Conservation (phyloP, 2,113 vertebrate genomes). For the Suricata suricatta region DNA sequence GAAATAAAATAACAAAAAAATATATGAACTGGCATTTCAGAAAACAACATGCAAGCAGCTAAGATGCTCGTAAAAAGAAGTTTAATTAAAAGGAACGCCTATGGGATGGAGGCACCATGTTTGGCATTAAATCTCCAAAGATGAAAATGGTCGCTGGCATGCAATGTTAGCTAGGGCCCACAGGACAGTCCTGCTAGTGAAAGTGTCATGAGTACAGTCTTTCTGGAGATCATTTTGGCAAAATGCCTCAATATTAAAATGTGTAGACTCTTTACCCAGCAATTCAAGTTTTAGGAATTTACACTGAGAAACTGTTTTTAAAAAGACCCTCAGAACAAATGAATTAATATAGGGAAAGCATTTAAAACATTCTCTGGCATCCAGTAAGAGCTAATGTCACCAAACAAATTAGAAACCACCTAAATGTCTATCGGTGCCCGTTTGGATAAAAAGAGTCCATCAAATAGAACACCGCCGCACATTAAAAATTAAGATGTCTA, state of each 20-base stretch:
- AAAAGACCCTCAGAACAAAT: not conserved
- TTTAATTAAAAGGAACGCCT: not conserved
- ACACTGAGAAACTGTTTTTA: not conserved
- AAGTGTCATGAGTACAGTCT: not conserved
- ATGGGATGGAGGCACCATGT: not conserved
- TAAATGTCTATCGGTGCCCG: not conserved
- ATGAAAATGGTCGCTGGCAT: no score
- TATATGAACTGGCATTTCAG: not conserved
- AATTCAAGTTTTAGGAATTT: not conserved
- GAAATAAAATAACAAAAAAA: conserved; percentile 20
- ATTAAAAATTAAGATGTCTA: conserved; percentile 15
- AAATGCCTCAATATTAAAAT: not conserved
- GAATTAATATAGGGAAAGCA: not conserved
- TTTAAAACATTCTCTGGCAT: not conserved
- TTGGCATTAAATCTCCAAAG: not conserved
- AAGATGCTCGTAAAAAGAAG: not conserved
- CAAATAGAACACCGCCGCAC: not conserved
- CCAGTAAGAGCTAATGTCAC: not conserved
- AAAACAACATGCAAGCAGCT: not conserved
- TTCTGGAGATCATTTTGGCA: not conserved
- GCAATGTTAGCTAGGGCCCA: accelerated
- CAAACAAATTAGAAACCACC: not conserved
- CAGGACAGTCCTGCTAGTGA: accelerated
- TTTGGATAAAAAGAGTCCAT: not conserved
- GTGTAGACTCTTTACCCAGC: not conserved